A percentile compares a stretch with the other conserved stretches of the same genome.
Evolutionary conservation across 2,113 vertebrate genomes (phyloP).

Genomic region (Protobothrops mucrosquamatus): DNA sequence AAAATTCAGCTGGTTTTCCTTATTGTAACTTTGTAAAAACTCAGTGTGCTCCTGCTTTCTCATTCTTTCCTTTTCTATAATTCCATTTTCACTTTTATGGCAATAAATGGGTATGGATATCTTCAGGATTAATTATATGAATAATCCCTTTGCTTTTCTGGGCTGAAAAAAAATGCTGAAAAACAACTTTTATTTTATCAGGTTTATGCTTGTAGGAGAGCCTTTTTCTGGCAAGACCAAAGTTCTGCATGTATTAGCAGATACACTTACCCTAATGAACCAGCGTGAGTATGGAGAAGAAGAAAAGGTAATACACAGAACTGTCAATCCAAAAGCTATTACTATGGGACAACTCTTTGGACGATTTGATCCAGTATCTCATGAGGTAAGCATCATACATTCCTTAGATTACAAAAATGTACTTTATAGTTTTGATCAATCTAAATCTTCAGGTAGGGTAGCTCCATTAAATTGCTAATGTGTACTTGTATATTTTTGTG

Average conservation of each 20-base stretch:
- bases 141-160: neutral
- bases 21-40: neutral
- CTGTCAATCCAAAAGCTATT: conserved; percentile 92
- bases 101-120: neutral
- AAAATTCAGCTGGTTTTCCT: too few relatives aligned
- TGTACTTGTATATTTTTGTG: neutral
- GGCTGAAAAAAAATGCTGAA: neutral
- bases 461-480: neutral
- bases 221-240: conserved; percentile 93
- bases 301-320: conserved; percentile 84
- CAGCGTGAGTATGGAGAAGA: conserved; percentile 81
- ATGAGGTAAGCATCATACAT: conserved; percentile 78
- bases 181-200: conserved; percentile 49
- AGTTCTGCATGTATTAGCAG: conserved; percentile 91
- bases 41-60: neutral
- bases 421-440: neutral
- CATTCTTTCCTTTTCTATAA: neutral
- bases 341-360: conserved; percentile 99
- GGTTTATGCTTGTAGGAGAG: conserved; percentile 97
- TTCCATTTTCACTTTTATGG: neutral
- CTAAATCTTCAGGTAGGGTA: neutral
- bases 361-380: conserved; percentile 92
- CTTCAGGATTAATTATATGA: neutral
- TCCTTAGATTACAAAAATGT: neutral
- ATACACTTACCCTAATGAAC: conserved; percentile 89